Evolutionary conservation across 2,797 vertebrate species (phyloP), one percentile per base, ranked within the genome.

Genomic region (Apogon talboti): DNA sequence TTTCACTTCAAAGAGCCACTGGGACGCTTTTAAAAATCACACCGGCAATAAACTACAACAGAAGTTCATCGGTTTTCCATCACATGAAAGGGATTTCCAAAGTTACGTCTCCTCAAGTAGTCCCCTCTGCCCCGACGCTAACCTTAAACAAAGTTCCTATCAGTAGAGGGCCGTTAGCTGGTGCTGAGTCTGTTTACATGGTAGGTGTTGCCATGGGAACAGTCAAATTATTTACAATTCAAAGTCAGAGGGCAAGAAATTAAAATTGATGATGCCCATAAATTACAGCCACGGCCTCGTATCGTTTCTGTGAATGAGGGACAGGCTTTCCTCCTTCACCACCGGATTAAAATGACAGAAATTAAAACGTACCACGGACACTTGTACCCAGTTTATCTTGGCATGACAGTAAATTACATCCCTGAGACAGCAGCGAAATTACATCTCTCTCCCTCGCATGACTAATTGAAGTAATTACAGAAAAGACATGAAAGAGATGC

Each of bases 1-100:
- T 66, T 78, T 89, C 83, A 91, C 91, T 92, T 93, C 91, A 93
- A 93, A 93, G 91, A 88, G 80, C 62, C 57, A 60, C 57, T 55
- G 76, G 81, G 87, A 75, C 65, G 83, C 85, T 92, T 91, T 89
- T 74, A 88, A 88, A 68, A 89, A 92, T 92, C 86, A 87, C 87
- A 88, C 86, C 46, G 46, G 88, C 87, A 88, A 87, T 92, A 93
- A 93, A 93, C 84, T 83, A 84, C 78, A 84, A 83, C 82, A 87
- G 79, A 86, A 85, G 83, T 89, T 89, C 88, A 89, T 92, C 82
- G 37, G 75, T 88, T 88, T 87, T 91, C 83, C 84, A 51, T 52
- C 52, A 92, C 90, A 91, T 93, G 90, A 93, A 93, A 93, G 88
- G 83, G 57, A 66, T 77, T 83, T 82, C 71, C 30, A 78, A 81